Percentiles rank a stretch among this genome's conserved stretches.
Conservation (phyloP, 2,113 vertebrate species). For the Cyprinodon variegatus region DNA sequence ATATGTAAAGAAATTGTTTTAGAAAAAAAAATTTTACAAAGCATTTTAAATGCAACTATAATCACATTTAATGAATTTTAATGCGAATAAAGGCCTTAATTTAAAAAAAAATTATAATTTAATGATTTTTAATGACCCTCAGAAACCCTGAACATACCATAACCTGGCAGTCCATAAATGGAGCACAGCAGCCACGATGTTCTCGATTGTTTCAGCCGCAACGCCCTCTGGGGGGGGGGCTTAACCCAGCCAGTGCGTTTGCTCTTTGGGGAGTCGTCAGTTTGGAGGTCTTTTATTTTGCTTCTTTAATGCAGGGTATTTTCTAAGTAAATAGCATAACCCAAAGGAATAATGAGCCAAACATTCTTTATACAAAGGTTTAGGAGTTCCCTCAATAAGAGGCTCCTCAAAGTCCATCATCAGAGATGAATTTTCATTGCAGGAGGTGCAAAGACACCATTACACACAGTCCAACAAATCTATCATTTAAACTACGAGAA, state of each 20-base stretch:
- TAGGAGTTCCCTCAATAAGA: neutral
- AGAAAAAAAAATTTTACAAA: too few species aligned
- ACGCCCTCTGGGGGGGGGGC: neutral
- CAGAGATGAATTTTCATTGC: neutral
- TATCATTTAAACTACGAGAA: neutral
- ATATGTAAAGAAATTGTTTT: too few species aligned
- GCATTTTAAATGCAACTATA: too few species aligned
- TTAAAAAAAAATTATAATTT: too few species aligned
- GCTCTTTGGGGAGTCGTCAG: slow-evolving; percentile 17
- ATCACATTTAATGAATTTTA: too few species aligned
- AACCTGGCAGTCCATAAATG: slow-evolving; percentile 3
- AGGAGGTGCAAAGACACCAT: neutral
- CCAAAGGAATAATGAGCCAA: neutral
- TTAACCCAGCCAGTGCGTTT: slow-evolving; percentile 16
- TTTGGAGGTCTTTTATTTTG: slow-evolving; percentile 14
- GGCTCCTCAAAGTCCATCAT: neutral
- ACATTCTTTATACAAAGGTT: neutral
- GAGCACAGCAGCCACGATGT: neutral
- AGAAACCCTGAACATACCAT: neutral
- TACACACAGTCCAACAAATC: neutral
- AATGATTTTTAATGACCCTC: too few species aligned
- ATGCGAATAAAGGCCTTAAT: too few species aligned
- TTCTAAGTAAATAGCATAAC: neutral
- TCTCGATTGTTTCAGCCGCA: slow-evolving; percentile 5
- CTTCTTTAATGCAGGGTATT: neutral